Base-by-base conservation (phyloP, 2,888 invertebrate species). In the Athalia cordata region DNA sequence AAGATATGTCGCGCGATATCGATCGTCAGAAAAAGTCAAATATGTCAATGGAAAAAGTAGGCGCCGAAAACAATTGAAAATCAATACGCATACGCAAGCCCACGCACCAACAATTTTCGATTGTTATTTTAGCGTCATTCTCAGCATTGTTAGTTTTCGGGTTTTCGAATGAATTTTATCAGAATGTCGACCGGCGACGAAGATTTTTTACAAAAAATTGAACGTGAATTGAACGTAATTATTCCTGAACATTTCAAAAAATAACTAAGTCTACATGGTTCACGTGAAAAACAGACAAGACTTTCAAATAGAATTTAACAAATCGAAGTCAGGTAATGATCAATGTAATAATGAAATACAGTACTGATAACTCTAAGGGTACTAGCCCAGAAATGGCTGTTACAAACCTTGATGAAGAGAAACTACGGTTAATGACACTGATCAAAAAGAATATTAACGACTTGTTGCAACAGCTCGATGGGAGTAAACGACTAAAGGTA, bases 241-340 rank as follows among this genome's bases (percentile, higher is more conserved):
- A 68, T 68, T 52, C 68, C 68, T 68, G 13, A 29, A 11, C 55
- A 68, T 29, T 9, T 68, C 13, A 68, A 68, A 55, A 68, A 68
- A 68, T 52, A 68, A 55, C 11, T 68, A 52, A 68, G 29, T 6
- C 55, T 52, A 68, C 68, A 68, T 29, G 68, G 43, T 11, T 68
- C 66, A 49, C 49, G 49, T 66, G 2, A 47, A 47, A 49, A 66
- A 47, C 66, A 47, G 66, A 49, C 66, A 13, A 11, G 49, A 66
- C 3, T 29, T 1, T 6, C 13, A 66, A 66, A 11, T 13, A n/a
- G 49, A 66, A 66, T 49, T 49, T 8, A 66, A 66, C n/a, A 5
- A n/a, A 29, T 49, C 13, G 4, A 13, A 47, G n/a, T 49, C 13
- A 13, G 13, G n/a, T 13, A 66, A 49, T 66, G 5, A 49, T 49